A percentile compares a stretch with the other conserved stretches of the same genome.
These are phyloP conservation scores for Pyrocephalus nanus DNA, from an alignment of 2,797 vertebrate genomes.

Conservation along the genomic window DNA sequence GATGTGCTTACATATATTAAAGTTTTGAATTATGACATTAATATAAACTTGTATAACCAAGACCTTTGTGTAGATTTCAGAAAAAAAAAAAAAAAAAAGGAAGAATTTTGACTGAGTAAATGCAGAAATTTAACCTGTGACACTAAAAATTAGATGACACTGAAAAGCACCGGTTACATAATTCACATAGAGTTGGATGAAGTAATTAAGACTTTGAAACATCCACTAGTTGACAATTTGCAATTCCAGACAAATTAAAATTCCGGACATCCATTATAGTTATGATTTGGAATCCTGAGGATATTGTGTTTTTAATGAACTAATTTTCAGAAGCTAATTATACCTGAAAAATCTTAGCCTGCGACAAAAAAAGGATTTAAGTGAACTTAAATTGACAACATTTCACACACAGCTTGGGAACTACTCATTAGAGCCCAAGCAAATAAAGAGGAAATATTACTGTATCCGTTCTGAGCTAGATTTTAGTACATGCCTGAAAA, in stretches of 20 bases:
- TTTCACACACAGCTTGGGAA: neutral
- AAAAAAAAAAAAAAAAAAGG: neutral
- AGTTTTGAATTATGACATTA: neutral
- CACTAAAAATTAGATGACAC: neutral
- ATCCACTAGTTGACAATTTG: neutral
- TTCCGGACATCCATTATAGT: neutral
- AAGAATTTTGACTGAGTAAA: neutral
- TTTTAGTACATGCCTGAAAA: neutral
- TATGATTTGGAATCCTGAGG: neutral
- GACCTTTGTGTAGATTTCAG: neutral
- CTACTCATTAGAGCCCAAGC: neutral
- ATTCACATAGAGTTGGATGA: neutral
- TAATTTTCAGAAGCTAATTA: conserved; percentile 18
- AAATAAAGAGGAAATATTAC: neutral
- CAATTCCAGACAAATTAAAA: neutral
- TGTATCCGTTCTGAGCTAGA: neutral
- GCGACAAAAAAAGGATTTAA: neutral
- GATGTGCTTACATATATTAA: neutral
- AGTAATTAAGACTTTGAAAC: neutral
- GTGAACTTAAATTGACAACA: neutral
- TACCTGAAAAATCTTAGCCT: neutral
- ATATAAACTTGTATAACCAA: neutral
- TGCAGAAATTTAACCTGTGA: neutral
- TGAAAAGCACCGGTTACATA: neutral
- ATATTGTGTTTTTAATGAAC: neutral